Conservation (phyloP, 2,797 vertebrate species). For the Macropus fuliginosus region DNA sequence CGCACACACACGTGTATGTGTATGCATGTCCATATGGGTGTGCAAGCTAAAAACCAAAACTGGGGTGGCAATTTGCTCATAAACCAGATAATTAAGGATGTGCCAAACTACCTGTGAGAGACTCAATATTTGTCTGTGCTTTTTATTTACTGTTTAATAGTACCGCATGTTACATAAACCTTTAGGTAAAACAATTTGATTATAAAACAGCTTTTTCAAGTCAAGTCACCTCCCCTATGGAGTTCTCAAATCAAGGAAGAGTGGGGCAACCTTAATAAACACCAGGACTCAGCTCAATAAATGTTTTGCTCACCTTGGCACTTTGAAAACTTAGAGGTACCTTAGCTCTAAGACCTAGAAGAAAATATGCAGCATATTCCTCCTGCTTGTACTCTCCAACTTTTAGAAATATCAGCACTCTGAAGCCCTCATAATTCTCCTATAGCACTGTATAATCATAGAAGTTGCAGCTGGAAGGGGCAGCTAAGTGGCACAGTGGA, state of each 20-base stretch:
- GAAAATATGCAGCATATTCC: conserved; percentile 27
- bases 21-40: not conserved
- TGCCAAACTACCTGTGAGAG: conserved; percentile 78
- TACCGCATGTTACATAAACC: conserved; percentile 84
- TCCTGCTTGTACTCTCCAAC: not conserved
- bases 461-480: not conserved
- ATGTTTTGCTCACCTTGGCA: conserved; percentile 84
- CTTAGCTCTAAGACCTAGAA: conserved; percentile 72
- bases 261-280: conserved; percentile 87
- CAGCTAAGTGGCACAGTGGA: not conserved
- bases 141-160: conserved; percentile 86
- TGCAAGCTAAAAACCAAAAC: conserved; percentile 63
- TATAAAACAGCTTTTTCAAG: conserved; percentile 85
- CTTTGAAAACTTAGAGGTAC: conserved; percentile 76
- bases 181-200: conserved; percentile 84
- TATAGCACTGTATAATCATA: not conserved
- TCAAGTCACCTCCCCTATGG: conserved; percentile 85
- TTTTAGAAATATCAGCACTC: conserved; percentile 35
- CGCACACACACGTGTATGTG: not conserved
- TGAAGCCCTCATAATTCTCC: not conserved
- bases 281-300: conserved; percentile 85
- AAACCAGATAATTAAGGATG: conserved; percentile 85
- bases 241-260: conserved; percentile 87
- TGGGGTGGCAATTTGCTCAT: conserved; percentile 76
- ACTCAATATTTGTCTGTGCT: conserved; percentile 75